phyloP scores from a whole-genome alignment of 2,797 vertebrate species.

The Sphenopsis melanotis region DNA sequence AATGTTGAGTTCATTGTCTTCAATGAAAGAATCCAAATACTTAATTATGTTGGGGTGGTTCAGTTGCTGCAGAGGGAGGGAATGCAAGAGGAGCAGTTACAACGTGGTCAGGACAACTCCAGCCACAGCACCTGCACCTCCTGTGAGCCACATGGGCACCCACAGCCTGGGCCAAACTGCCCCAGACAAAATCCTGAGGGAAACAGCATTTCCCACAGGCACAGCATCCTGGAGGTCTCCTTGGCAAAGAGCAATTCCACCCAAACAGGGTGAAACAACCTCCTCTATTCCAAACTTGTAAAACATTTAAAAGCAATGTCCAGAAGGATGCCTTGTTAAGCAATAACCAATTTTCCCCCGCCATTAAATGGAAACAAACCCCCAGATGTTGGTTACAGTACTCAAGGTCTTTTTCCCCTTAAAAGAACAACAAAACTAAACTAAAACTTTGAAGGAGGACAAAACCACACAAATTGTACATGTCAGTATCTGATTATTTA shows the following conservation, averaged over 20 bases:
- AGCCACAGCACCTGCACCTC: neutral
- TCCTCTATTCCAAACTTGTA: neutral
- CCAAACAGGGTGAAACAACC: neutral
- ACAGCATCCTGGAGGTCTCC: neutral
- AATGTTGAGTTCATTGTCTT: slow-evolving; percentile 91
- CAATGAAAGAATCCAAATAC: slow-evolving; percentile 92
- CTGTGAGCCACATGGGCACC: neutral
- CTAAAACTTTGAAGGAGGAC: neutral
- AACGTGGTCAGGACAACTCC: rapidly evolving
- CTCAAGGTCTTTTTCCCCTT: neutral
- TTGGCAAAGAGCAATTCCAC: rapidly evolving
- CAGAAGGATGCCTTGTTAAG: neutral
- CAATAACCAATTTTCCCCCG: rapidly evolving
- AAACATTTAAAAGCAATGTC: neutral
- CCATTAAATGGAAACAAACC: neutral
- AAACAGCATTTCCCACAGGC: neutral
- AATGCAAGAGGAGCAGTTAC: neutral
- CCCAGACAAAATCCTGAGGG: rapidly evolving
- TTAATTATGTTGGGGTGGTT: slow-evolving; percentile 95
- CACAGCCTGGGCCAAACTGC: neutral
- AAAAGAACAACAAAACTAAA: neutral
- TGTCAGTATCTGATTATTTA: neutral
- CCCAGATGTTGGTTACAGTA: neutral
- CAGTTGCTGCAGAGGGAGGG: slow-evolving; percentile 76
- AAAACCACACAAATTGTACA: neutral